These are phyloP conservation scores for Diaphora mendica DNA, from an alignment of 2,888 invertebrate species.

Conservation along the genomic window DNA sequence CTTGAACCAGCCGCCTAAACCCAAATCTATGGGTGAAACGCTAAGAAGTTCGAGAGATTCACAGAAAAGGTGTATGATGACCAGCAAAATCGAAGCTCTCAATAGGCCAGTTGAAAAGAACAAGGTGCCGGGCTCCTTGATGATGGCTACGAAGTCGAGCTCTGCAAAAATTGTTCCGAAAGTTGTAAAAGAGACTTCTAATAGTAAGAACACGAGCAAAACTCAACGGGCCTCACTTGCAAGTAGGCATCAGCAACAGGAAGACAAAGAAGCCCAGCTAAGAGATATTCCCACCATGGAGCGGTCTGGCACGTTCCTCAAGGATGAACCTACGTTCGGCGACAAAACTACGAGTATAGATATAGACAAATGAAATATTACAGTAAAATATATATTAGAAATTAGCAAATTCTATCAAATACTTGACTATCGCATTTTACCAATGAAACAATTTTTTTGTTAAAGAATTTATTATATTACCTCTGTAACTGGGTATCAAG, in stretches of 20 bases:
- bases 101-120: slow-evolving; percentile 47
- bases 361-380: slow-evolving; percentile 55
- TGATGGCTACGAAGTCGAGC: slow-evolving; percentile 87
- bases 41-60: slow-evolving; percentile 36
- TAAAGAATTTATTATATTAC: slow-evolving; percentile 12
- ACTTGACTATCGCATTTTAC: slow-evolving; percentile 26
- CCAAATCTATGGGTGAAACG: slow-evolving; percentile 26
- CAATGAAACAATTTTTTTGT: slow-evolving; percentile 30
- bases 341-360: slow-evolving; percentile 68
- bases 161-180: slow-evolving; percentile 84
- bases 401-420: slow-evolving; percentile 27
- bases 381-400: slow-evolving; percentile 17
- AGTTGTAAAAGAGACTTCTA: slow-evolving; percentile 58
- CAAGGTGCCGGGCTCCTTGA: slow-evolving; percentile 70
- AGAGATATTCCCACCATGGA: slow-evolving; percentile 74
- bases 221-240: slow-evolving; percentile 27
- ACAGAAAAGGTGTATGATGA: slow-evolving; percentile 26
- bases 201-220: slow-evolving; percentile 25
- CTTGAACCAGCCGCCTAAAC: slow-evolving; percentile 55
- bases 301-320: slow-evolving; percentile 91
- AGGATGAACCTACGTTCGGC: slow-evolving; percentile 89
- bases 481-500: slow-evolving; percentile 23
- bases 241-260: slow-evolving; percentile 34
- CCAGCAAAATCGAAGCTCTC: slow-evolving; percentile 20
- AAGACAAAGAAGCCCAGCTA: slow-evolving; percentile 35